A percentile compares a stretch with the other conserved stretches of the same genome.
These are phyloP conservation scores for Lordiphosa fenestrarum DNA, from an alignment of 2,888 invertebrate genomes.

Conservation along the genomic window DNA sequence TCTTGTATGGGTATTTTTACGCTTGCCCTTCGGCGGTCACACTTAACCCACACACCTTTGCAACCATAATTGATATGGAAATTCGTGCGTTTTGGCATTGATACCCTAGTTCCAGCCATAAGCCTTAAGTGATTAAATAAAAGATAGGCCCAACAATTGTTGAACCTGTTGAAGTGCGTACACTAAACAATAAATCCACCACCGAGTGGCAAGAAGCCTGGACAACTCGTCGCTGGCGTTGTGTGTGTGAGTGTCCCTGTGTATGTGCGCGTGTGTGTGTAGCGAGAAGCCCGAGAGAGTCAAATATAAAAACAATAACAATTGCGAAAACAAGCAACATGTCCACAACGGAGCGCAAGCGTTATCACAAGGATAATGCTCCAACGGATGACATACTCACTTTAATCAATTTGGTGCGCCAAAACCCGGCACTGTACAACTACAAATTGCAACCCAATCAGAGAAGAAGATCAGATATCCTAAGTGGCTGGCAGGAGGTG, in stretches of 20 bases:
- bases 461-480: slow-evolving; percentile 72
- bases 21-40: too few relatives aligned
- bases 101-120: too few relatives aligned
- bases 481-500: slow-evolving; percentile 76
- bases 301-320: slow-evolving; percentile 84
- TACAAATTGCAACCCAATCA: slow-evolving; percentile 77
- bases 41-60: too few relatives aligned
- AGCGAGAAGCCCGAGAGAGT: slow-evolving; percentile 10
- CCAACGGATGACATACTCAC: slow-evolving; percentile 76
- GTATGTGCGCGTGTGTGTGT: slow-evolving; percentile 12
- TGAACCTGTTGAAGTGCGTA: too few relatives aligned
- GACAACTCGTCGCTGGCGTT: slow-evolving; percentile 5
- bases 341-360: slow-evolving; percentile 82
- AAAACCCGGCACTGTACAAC: slow-evolving; percentile 78
- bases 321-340: slow-evolving; percentile 90
- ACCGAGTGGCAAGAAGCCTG: too few relatives aligned
- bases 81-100: neutral
- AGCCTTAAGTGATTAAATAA: too few relatives aligned
- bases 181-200: too few relatives aligned
- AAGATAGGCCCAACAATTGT: too few relatives aligned
- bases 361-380: slow-evolving; percentile 77
- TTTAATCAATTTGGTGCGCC: slow-evolving; percentile 74
- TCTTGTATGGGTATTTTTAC: too few relatives aligned
- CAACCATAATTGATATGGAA: slow-evolving; percentile 10
- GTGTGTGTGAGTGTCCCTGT: slow-evolving; percentile 10